Conservation (phyloP, 1,140 invertebrate species). For the Panagrolaimus sp. region DNA sequence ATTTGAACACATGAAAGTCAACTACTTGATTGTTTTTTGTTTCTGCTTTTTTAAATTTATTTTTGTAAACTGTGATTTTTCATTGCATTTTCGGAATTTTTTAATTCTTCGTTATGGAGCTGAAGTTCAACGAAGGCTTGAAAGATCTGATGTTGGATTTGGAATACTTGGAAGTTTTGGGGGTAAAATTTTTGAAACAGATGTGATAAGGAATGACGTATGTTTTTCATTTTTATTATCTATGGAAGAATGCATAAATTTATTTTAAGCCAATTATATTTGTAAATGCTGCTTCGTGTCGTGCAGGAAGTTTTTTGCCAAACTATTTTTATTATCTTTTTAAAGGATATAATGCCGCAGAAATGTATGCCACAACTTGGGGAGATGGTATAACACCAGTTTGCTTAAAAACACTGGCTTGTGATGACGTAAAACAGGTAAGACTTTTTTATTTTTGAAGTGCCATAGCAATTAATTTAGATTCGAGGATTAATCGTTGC, state of each 20-base stretch:
- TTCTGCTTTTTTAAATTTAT: too few relatives aligned
- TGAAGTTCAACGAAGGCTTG: background rate
- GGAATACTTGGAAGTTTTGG: constrained; percentile 12
- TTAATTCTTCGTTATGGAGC: background rate
- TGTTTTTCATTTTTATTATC: background rate
- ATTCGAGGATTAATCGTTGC: constrained; percentile 31
- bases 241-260: background rate
- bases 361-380: constrained; percentile 36
- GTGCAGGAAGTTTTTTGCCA: constrained; percentile 20
- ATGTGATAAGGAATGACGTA: constrained; percentile 11
- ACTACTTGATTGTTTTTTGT: too few relatives aligned
- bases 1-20: too few relatives aligned
- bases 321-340: constrained; percentile 24
- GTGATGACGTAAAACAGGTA: constrained; percentile 25
- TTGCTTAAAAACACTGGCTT: constrained; percentile 28
- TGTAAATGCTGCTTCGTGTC: constrained; percentile 28
- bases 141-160: background rate
- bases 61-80: background rate
- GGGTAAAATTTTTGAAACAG: background rate
- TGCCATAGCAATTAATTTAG: background rate
- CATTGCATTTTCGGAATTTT: constrained; percentile 14
- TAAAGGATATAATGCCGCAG: constrained; percentile 21
- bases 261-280: constrained; percentile 35
- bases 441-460: background rate
- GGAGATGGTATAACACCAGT: constrained; percentile 27